Base-by-base conservation (phyloP, 2,888 invertebrate genomes). In the Caenorhabditis sp. region DNA sequence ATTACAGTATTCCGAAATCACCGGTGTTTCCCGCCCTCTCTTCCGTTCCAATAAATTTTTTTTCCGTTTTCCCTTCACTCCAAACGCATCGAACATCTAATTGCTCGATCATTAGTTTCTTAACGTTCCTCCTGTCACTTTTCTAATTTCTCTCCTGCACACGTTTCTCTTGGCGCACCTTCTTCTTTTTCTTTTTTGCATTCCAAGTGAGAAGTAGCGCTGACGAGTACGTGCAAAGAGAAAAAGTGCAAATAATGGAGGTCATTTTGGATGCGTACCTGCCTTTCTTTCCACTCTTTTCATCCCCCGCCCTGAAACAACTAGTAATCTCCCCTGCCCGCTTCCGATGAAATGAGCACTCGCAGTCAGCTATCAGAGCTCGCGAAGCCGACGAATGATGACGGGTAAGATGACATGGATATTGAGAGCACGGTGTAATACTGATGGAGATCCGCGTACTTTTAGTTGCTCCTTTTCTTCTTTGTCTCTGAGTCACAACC, bases 191-290 rank as follows among this genome's bases (percentile, higher is more conserved):
- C 41, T 41, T 17, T 41, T 41, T 17, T 6, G n/a, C n/a, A n/a
- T n/a, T n/a, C n/a, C n/a, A n/a, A n/a, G n/a, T n/a, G 32, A 17
- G 15, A 6, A 45, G 24, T 9, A 45, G 45, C 2, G 15, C 13
- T 20, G 22, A 43, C 5, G 22, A 43, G 56, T 39, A 41, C 20
- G 27, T 26, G 58, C 41, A 30, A 22, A 30, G 41, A 17, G 24
- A 15, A 55, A 56, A 56, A 68, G 58, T 59, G 68, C 58, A 68
- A 68, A 68, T 68, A 68, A 68, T 68, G 68, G 68, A 56, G 50
- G 66, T 35, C 66, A 68, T 52, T 58, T 17, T 27, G 32, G 58
- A 68, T 59, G 68, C 58, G 32, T 68, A 52, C 68, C 68, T 68
- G 63, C 27, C 32, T 17, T 61, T 26, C 20, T 26, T 8, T 13